Evolutionary conservation across 2,888 invertebrate genomes (phyloP).

Genomic region (Chymomyza fuscimana): DNA sequence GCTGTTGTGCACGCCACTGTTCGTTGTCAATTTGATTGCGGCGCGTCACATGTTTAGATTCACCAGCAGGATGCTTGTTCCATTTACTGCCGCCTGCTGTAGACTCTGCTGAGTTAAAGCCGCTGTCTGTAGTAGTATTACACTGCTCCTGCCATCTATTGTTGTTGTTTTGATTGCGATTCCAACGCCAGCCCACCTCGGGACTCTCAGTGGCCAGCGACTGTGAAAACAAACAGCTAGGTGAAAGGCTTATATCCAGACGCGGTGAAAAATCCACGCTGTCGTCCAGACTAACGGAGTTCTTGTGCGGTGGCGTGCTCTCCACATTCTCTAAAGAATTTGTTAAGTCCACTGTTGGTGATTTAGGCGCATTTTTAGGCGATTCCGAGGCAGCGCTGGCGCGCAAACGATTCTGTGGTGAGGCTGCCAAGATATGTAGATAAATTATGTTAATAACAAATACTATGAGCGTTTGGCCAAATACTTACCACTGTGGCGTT

Average conservation of each 20-base stretch:
- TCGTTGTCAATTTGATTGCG: constrained; percentile 62
- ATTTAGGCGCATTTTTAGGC: constrained; percentile 23
- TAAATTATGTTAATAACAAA: constrained; percentile 1
- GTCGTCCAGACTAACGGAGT: constrained; percentile 62
- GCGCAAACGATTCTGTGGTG: constrained; percentile 59
- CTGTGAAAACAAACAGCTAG: constrained; percentile 71
- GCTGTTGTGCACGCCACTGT: constrained; percentile 64
- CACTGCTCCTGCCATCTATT: constrained; percentile 23
- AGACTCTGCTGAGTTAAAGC: constrained; percentile 64
- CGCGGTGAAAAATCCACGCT: constrained; percentile 71
- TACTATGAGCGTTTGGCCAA: background rate
- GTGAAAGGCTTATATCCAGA: constrained; percentile 67
- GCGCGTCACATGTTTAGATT: constrained; percentile 46
- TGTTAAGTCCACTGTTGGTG: constrained; percentile 20
- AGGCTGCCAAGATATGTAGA: constrained; percentile 47
- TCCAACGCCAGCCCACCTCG: constrained; percentile 77
- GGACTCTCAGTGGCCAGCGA: constrained; percentile 74
- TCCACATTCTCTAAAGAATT: constrained; percentile 50
- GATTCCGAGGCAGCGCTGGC: constrained; percentile 46
- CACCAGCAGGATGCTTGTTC: constrained; percentile 36
- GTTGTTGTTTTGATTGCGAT: constrained; percentile 37
- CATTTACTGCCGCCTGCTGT: constrained; percentile 21
- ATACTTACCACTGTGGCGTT: constrained; percentile 65
- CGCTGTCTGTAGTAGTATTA: constrained; percentile 62
- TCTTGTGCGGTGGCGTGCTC: constrained; percentile 72